A percentile compares a stretch with the other conserved stretches of the same genome.
Evolutionary conservation across 2,113 vertebrate species (phyloP).

Genomic region (Sceloporus undulatus): DNA sequence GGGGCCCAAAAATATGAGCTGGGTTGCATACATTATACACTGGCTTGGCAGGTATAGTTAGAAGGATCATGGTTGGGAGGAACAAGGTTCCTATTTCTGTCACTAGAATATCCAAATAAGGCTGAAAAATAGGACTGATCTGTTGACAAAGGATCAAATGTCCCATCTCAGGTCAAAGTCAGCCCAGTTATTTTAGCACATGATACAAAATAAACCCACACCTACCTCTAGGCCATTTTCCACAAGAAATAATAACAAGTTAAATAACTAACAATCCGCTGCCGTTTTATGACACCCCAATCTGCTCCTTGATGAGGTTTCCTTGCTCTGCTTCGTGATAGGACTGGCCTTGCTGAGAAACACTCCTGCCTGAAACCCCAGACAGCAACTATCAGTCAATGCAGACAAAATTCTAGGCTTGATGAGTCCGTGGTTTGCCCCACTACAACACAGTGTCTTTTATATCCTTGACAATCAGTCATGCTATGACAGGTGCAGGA

Average conservation of each 20-base stretch:
- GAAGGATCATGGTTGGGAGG: background rate
- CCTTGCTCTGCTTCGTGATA: background rate
- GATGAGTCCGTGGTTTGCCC: background rate
- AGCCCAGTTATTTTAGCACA: too few relatives aligned
- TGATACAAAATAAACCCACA: too few relatives aligned
- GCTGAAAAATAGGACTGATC: too few relatives aligned
- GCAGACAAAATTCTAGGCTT: background rate
- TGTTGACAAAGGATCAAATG: too few relatives aligned
- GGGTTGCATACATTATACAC: too few relatives aligned
- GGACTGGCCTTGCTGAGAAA: background rate
- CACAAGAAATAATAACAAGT: background rate
- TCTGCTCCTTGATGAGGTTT: background rate
- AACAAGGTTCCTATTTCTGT: background rate
- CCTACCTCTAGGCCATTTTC: too few relatives aligned
- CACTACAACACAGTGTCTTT: background rate
- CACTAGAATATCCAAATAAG: background rate
- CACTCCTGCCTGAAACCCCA: background rate
- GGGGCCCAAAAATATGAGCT: too few relatives aligned
- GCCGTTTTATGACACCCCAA: background rate
- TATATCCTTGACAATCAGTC: background rate
- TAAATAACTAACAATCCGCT: background rate
- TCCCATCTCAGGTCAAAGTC: too few relatives aligned
- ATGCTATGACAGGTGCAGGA: background rate
- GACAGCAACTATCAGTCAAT: background rate
- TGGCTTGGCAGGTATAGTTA: too few relatives aligned